These are phyloP conservation scores for Eristalis intricaria DNA, from an alignment of 2,888 invertebrate genomes.

Conservation along the genomic window DNA sequence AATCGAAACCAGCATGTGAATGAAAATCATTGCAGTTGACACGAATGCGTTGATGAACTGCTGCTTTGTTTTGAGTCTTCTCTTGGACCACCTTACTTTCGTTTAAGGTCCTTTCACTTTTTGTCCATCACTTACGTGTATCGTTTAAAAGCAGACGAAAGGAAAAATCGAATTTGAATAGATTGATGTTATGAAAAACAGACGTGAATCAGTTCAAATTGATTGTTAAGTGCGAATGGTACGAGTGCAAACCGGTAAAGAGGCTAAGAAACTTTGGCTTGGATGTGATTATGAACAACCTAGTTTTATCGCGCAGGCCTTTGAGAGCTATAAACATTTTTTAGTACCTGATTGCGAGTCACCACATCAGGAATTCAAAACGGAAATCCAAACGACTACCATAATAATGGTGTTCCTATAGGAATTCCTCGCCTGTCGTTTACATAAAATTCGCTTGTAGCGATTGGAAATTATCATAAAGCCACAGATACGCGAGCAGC, in stretches of 20 bases:
- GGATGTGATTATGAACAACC: neutral
- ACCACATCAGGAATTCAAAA: no score
- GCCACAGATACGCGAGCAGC: neutral
- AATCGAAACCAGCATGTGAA: slow-evolving; percentile 29
- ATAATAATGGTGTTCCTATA: neutral
- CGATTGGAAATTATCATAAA: slow-evolving; percentile 6
- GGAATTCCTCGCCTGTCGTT: neutral
- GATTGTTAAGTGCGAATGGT: neutral
- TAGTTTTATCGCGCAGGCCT: neutral
- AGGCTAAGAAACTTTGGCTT: neutral
- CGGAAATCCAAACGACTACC: no score
- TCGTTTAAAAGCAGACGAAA: neutral
- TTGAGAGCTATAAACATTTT: neutral
- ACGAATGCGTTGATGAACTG: neutral
- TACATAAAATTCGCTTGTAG: no score
- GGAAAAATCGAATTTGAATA: neutral
- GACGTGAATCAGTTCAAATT: neutral
- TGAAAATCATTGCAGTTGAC: slow-evolving; percentile 41
- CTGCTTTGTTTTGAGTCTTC: neutral
- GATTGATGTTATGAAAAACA: neutral
- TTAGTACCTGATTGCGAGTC: neutral
- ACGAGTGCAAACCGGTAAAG: neutral
- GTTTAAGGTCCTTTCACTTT: slow-evolving; percentile 35
- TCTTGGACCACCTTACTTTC: neutral
- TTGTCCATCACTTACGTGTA: neutral